Base-by-base conservation (phyloP, 1,140 invertebrate genomes). In the Drosophila varians region DNA sequence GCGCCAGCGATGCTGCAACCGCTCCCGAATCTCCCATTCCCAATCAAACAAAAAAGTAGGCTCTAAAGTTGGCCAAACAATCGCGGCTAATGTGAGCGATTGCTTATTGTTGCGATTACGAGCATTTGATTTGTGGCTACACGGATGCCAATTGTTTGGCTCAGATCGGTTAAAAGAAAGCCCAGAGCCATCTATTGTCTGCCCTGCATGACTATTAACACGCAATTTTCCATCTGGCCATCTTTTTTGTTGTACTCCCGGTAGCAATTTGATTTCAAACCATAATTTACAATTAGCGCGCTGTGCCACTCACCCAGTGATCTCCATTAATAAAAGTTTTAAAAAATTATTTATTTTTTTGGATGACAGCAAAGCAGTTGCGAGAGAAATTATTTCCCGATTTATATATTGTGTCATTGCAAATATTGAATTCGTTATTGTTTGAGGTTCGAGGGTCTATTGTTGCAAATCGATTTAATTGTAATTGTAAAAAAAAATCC, bases 391-490 rank as follows among this genome's bases (percentile, higher is more conserved):
- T 58, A 54, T 79, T 84, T 61, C 45, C 25, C 53, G 54, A 80
- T 84, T 86, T 79, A 79, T 84, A 72, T 79, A 79, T 76, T 84
- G 76, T 86, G 80, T 73, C 76, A 80, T 76, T 79, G 76, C 57
- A 36, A 76, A 76, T 69, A 54, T 56, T 47, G 54, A 58, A 58
- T 84, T 74, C 49, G 72, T 57, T 71, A 47, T 74, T 65, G 54
- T 52, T 69, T 12, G 36, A n/a, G n/a, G n/a, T n/a, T 38, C 18
- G 8, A 25, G 51, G 51, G 36, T 60, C 51, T n/a, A 64, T 84
- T 23, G 40, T 42, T 49, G 26, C 3, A 52, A 61, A 74, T 69
- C 56, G 58, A 56, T 73, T 79, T 74, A 25, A n/a, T n/a, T n/a
- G 66, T 78, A 76, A 86, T 76, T 73, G 43, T 73, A 36, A 61